Base-by-base conservation (phyloP, 2,888 invertebrate species). In the Aporophyla nigra region DNA sequence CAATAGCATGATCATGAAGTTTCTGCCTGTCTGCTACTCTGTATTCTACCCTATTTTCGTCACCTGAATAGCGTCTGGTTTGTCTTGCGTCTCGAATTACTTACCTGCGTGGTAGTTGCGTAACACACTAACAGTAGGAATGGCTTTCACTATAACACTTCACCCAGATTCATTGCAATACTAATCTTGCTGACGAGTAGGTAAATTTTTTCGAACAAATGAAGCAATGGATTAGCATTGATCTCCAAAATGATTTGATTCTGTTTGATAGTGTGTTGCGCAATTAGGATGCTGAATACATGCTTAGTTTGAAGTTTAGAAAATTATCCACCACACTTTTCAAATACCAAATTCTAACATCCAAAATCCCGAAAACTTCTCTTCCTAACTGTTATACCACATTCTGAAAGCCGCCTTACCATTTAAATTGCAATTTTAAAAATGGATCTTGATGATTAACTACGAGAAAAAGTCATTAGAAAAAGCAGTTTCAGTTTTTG, bases 401-500 rank as follows among this genome's bases (percentile, higher is more conserved):
- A 16, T 54, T 56, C 5, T n/a, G 16, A 12, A 19, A 51, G 19
- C 6, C 51, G 19, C 19, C 19, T 51, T 27, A 12, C 2, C 0
- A 53, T 27, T 9, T 14, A 7, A n/a, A 21, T 24, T 51, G 5
- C 19, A 24, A 58, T 46, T 56, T 19, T 2, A 1, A 46, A 27
- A 27, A 19, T 27, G n/a, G 46, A 49, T 72, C 46, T 16, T 40
- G 21, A 12, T 51, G 6, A 77, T 21, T 24, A 21, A 70, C 0
- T 21, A 12, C 16, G 14, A 46, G 19, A 65, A 79, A 65, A 58
- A 51, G 19, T n/a, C 7, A 58, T 51, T 62, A 65, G 19, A 49
- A 58, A 68, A 74, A 74, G 1, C 33, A 58, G 27, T 65, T 53
- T 19, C 43, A 3, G 21, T 54, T 68, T 46, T 71, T 53, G 40